These are phyloP conservation scores for Axea sp. DNA, from an alignment of 2,888 invertebrate genomes.

Conservation along the genomic window DNA sequence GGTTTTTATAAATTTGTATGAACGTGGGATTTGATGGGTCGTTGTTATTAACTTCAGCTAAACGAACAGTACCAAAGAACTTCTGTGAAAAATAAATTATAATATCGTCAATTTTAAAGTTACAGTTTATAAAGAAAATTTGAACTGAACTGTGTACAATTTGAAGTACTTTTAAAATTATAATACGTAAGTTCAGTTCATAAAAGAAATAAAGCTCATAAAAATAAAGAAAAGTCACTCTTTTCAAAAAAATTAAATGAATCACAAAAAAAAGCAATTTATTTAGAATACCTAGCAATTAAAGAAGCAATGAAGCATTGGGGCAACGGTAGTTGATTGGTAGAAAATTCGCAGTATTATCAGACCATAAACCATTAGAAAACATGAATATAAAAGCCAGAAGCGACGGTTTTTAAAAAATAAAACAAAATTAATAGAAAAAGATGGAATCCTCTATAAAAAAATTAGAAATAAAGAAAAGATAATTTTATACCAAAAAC, in stretches of 20 bases:
- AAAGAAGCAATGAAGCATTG: slow-evolving; percentile 1
- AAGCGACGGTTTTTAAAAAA: no score
- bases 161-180: no score
- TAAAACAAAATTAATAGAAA: no score
- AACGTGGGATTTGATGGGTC: slow-evolving; percentile 8
- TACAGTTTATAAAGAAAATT: no score
- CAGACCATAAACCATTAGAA: slow-evolving; percentile 4
- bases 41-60: background rate
- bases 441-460: no score
- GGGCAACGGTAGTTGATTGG: slow-evolving; percentile 2
- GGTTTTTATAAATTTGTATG: no score
- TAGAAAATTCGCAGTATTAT: background rate
- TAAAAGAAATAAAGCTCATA: no score
- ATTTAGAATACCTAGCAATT: background rate
- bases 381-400: background rate
- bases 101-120: no score
- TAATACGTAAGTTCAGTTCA: no score
- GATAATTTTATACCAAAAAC: no score
- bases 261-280: background rate
- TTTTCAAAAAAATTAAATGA: slow-evolving; percentile 10
- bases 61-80: slow-evolving; percentile 4
- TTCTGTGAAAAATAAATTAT: slow-evolving; percentile 3
- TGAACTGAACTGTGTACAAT: no score
- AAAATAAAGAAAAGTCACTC: slow-evolving; percentile 8
- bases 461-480: no score